Evolutionary conservation across 2,888 invertebrate genomes (phyloP).

Genomic region (Julus scanicus): DNA sequence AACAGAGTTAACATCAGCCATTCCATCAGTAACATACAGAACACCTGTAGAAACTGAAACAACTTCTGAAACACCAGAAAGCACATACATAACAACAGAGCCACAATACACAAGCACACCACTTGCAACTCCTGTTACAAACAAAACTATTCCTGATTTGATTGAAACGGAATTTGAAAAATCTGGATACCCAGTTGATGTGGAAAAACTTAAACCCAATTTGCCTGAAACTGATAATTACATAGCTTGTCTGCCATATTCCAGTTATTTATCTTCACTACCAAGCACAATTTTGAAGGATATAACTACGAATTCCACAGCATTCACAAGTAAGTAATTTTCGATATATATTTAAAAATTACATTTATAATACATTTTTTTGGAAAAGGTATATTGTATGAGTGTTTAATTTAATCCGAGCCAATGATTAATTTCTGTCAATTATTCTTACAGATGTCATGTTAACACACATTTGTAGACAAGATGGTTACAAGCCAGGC

Average conservation of each 20-base stretch:
- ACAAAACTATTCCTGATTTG: constrained; percentile 47
- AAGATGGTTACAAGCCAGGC: background rate
- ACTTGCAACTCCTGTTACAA: background rate
- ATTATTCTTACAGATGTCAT: background rate
- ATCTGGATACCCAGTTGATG: constrained; percentile 10
- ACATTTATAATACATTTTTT: background rate
- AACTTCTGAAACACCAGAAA: background rate
- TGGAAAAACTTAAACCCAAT: background rate
- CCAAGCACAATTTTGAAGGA: constrained; percentile 33
- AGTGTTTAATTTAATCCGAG: background rate
- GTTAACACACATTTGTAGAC: constrained; percentile 47
- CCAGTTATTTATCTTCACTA: constrained; percentile 13
- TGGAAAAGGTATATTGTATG: background rate
- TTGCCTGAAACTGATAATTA: constrained; percentile 7
- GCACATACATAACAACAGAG: background rate
- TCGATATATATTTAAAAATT: background rate
- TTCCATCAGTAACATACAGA: constrained; percentile 14
- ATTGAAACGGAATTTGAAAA: constrained; percentile 48
- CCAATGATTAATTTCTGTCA: background rate
- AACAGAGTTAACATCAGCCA: constrained; percentile 14
- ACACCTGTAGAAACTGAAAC: background rate
- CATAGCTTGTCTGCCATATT: constrained; percentile 54
- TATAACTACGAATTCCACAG: constrained; percentile 46
- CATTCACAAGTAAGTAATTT: constrained; percentile 42
- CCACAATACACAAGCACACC: background rate